Conservation (phyloP, 2,113 vertebrate genomes). For the Myanophis thanlyinensis region DNA sequence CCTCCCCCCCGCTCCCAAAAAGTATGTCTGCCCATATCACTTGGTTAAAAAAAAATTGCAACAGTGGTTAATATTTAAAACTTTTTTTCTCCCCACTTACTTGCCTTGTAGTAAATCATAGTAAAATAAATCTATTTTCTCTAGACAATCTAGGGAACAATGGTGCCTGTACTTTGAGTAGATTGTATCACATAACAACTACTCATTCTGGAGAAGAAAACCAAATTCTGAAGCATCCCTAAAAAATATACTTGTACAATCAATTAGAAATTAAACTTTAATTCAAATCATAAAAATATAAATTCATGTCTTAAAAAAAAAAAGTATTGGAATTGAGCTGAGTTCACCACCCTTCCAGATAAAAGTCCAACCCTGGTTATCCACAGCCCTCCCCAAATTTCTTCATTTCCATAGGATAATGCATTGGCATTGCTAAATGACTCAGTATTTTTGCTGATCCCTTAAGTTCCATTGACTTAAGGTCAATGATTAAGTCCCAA, state of each 20-base stretch:
- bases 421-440: background rate
- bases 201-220: background rate
- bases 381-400: background rate
- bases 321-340: background rate
- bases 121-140: background rate
- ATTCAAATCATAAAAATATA: background rate
- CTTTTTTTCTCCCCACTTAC: background rate
- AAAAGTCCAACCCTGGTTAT: background rate
- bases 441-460: no score
- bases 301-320: background rate
- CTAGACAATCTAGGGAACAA: background rate
- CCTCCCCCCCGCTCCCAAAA: fast-evolving
- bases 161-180: background rate
- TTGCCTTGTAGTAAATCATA: background rate
- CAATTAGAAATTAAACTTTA: background rate
- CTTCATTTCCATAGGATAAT: background rate
- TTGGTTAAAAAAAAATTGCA: background rate
- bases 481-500: background rate
- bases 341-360: background rate
- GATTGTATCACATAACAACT: background rate
- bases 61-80: background rate
- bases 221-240: background rate
- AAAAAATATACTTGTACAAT: background rate
- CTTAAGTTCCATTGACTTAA: background rate
- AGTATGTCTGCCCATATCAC: background rate